These are phyloP conservation scores for Polietes domitor DNA, from an alignment of 2,888 invertebrate species.

Conservation along the genomic window DNA sequence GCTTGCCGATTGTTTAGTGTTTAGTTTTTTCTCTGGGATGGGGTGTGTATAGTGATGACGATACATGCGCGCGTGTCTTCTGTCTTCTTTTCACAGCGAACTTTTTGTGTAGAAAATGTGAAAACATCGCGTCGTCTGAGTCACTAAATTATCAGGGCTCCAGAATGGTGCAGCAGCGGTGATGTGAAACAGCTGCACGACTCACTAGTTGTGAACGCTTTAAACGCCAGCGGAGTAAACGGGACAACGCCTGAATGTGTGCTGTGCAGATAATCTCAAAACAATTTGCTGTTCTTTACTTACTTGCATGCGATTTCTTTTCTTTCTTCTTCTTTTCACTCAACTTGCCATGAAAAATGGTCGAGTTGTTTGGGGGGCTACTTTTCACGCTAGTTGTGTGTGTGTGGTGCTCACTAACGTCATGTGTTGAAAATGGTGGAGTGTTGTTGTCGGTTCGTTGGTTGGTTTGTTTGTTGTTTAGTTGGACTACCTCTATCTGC, in stretches of 20 bases:
- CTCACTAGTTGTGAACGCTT: background rate
- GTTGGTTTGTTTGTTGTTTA: conserved; percentile 65
- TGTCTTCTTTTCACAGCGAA: conserved; percentile 49
- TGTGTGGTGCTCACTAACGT: background rate
- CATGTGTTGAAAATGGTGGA: background rate
- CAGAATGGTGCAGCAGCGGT: conserved; percentile 52
- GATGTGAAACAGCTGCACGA: background rate
- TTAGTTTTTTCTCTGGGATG: too few species aligned
- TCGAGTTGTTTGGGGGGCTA: conserved; percentile 9
- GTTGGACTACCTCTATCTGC: conserved; percentile 14
- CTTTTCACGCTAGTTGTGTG: background rate
- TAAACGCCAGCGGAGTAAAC: conserved; percentile 26
- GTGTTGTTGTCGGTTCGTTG: conserved; percentile 10
- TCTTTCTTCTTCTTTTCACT: conserved; percentile 31
- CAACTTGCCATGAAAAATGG: conserved; percentile 31
- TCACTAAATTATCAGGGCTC: conserved; percentile 75
- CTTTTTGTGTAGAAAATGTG: conserved; percentile 66
- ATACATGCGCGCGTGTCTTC: background rate
- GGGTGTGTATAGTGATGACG: background rate
- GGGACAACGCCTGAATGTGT: conserved; percentile 26
- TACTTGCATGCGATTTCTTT: conserved; percentile 54
- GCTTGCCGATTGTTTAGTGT: background rate
- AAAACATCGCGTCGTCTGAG: conserved; percentile 78
- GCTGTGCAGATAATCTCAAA: conserved; percentile 16
- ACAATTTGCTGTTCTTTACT: conserved; percentile 45